These are phyloP conservation scores for Cecropterus lyciades DNA, from an alignment of 1,140 invertebrate species.

Conservation along the genomic window DNA sequence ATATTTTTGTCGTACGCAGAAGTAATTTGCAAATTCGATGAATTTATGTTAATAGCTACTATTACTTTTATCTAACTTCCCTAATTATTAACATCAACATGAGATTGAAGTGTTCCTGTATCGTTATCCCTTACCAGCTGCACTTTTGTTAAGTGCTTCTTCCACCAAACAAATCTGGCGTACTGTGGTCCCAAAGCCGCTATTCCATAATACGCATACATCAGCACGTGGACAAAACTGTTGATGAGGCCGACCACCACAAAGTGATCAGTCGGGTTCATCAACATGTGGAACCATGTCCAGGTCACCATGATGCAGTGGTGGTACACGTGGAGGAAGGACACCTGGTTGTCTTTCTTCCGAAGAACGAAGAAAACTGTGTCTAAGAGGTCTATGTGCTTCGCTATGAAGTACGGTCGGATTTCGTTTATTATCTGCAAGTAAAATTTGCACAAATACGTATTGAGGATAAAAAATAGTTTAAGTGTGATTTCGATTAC, in stretches of 20 bases:
- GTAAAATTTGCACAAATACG: too few relatives aligned
- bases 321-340: slow-evolving; percentile 94
- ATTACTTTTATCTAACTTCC: too few relatives aligned
- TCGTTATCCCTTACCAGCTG: slow-evolving; percentile 96
- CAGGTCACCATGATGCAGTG: slow-evolving; percentile 89
- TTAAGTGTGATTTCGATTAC: too few relatives aligned
- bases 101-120: too few relatives aligned
- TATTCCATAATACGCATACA: slow-evolving; percentile 96
- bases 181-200: slow-evolving; percentile 94
- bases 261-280: slow-evolving; percentile 68
- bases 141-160: slow-evolving; percentile 95
- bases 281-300: slow-evolving; percentile 67
- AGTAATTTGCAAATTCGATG: too few relatives aligned
- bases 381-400: slow-evolving; percentile 69
- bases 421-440: slow-evolving; percentile 64
- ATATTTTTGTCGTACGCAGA: too few relatives aligned
- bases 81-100: too few relatives aligned
- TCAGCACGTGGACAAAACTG: slow-evolving; percentile 93
- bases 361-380: slow-evolving; percentile 81
- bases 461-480: too few relatives aligned
- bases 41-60: too few relatives aligned
- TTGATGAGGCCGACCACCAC: slow-evolving; percentile 71
- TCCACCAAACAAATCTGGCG: slow-evolving; percentile 96
- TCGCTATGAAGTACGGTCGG: slow-evolving; percentile 69
- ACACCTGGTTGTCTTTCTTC: slow-evolving; percentile 92